Percentiles rank a stretch among this genome's conserved stretches.
Evolutionary conservation across 2,888 invertebrate genomes (phyloP).

Genomic region (Furcula furcula): DNA sequence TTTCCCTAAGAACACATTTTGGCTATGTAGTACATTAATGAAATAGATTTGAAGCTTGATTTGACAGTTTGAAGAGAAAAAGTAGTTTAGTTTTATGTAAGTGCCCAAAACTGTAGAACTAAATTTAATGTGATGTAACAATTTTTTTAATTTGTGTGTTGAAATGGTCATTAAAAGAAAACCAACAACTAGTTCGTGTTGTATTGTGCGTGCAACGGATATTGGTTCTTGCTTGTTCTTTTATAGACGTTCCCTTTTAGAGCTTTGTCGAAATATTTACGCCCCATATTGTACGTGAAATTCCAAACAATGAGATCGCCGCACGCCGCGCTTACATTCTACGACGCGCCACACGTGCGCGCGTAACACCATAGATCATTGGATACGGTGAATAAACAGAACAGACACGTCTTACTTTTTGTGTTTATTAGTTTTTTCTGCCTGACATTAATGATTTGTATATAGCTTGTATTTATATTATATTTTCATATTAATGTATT

Average conservation of each 20-base stretch:
- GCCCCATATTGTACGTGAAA: constrained; percentile 75
- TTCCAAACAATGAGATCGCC: constrained; percentile 70
- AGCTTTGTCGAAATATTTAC: constrained; percentile 78
- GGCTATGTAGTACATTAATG: too few species aligned
- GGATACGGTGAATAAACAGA: constrained; percentile 53
- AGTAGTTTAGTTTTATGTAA: too few species aligned
- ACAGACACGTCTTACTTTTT: constrained; percentile 39
- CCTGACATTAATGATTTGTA: too few species aligned
- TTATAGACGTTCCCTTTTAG: constrained; percentile 66
- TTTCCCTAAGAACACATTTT: too few species aligned
- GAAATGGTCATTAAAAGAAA: constrained; percentile 1
- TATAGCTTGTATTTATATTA: too few species aligned
- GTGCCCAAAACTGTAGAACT: too few species aligned
- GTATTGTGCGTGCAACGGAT: constrained; percentile 39
- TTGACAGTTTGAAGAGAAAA: too few species aligned
- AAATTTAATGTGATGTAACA: too few species aligned
- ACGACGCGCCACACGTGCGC: constrained; percentile 62
- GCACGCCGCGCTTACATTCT: constrained; percentile 35
- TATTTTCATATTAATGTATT: too few species aligned
- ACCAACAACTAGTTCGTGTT: constrained; percentile 10
- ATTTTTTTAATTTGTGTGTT: neutral
- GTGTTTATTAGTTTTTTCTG: neutral
- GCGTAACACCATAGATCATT: constrained; percentile 41
- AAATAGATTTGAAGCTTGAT: too few species aligned
- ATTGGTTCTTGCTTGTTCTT: constrained; percentile 58